phyloP scores from a whole-genome alignment of 2,113 vertebrate species.

The Vidua chalybeata region DNA sequence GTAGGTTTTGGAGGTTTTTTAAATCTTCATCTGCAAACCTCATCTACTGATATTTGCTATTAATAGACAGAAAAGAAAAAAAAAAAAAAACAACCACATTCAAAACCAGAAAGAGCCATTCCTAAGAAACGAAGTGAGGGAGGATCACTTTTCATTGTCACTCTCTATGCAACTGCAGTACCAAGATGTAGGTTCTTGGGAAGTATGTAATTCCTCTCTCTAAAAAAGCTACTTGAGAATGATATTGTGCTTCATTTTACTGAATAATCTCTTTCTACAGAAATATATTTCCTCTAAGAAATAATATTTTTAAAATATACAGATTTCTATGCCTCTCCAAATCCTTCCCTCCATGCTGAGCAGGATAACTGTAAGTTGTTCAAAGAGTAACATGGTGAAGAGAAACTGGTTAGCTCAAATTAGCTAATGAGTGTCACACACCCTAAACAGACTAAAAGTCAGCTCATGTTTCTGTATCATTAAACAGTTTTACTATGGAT shows the following conservation, averaged over 20 bases:
- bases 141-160: background rate
- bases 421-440: background rate
- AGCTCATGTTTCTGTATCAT: background rate
- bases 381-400: background rate
- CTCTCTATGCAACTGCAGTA: background rate
- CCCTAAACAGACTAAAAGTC: background rate
- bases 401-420: background rate
- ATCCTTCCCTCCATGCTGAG: background rate
- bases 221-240: background rate
- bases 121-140: background rate
- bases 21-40: background rate
- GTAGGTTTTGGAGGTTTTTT: background rate
- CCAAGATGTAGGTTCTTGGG: background rate
- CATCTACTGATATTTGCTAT: background rate
- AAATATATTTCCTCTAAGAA: background rate
- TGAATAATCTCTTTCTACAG: background rate
- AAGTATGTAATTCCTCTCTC: background rate
- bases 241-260: background rate
- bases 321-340: background rate
- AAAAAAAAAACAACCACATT: background rate
- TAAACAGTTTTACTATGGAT: background rate
- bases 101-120: background rate
- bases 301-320: background rate
- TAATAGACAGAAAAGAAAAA: background rate
- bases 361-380: background rate